Conservation (phyloP, 1,140 invertebrate genomes). For the Potamilus streckersoni region DNA sequence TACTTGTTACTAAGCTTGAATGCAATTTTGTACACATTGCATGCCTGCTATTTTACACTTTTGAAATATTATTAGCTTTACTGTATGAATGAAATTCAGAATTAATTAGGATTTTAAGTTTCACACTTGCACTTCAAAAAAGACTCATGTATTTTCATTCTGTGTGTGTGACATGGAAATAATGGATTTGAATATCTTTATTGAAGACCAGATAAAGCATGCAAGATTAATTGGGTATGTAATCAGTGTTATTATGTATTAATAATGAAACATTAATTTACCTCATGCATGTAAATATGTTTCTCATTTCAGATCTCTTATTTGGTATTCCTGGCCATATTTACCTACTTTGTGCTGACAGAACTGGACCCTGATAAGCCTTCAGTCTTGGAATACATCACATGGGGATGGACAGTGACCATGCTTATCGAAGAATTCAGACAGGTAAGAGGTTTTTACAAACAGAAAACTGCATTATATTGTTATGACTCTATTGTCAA, state of each 20-base stretch:
- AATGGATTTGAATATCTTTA: not conserved
- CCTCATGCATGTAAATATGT: not conserved
- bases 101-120: not conserved
- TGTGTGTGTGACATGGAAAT: not conserved
- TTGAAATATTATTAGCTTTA: too few relatives aligned
- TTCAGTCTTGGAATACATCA: constrained; percentile 45
- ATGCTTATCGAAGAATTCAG: constrained; percentile 56
- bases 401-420: constrained; percentile 52
- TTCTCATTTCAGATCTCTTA: constrained; percentile 54
- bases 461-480: too few relatives aligned
- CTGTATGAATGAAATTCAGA: too few relatives aligned
- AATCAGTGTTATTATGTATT: not conserved
- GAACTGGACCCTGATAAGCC: constrained; percentile 42
- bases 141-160: too few relatives aligned
- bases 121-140: not conserved
- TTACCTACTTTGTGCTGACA: constrained; percentile 60
- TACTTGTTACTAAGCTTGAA: too few relatives aligned
- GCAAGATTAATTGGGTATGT: too few relatives aligned
- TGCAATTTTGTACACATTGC: too few relatives aligned
- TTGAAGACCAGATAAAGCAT: too few relatives aligned
- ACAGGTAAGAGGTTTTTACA: constrained; percentile 41
- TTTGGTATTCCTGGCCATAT: constrained; percentile 55
- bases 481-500: too few relatives aligned
- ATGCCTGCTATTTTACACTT: too few relatives aligned
- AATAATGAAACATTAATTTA: not conserved